Percentiles rank a stretch among this genome's conserved stretches.
These are phyloP conservation scores for Coptotermes formosanus DNA, from an alignment of 1,140 invertebrate genomes.

Conservation along the genomic window DNA sequence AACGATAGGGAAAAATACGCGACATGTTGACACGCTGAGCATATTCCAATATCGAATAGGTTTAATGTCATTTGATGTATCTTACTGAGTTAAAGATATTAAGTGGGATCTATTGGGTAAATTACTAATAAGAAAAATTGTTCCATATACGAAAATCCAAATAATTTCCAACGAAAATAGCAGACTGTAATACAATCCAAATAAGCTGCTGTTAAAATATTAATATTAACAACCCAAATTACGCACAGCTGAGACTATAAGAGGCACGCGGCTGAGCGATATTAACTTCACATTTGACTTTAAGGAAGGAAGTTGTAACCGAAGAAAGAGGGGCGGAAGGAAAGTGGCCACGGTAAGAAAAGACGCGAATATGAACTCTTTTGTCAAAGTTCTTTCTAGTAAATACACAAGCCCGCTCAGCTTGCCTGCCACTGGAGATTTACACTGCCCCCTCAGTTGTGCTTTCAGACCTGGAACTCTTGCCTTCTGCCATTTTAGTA, in stretches of 20 bases:
- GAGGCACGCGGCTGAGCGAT: background rate
- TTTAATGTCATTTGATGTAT: no score
- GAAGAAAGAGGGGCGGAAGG: background rate
- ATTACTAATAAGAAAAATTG: no score
- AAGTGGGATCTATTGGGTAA: no score
- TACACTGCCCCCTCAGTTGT: background rate
- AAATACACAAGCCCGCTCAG: background rate
- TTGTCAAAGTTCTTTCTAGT: conserved; percentile 22
- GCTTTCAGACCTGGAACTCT: conserved; percentile 5
- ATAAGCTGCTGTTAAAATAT: background rate
- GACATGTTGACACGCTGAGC: no score
- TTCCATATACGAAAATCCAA: no score
- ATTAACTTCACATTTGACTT: background rate
- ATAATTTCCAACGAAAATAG: no score
- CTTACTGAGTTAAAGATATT: no score
- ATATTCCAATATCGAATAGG: no score
- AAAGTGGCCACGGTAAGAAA: conserved; percentile 13
- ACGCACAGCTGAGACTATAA: background rate
- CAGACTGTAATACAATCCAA: background rate
- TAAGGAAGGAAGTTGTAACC: background rate
- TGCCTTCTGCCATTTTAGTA: conserved; percentile 31
- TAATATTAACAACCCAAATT: background rate
- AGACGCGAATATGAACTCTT: conserved; percentile 28
- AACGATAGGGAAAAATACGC: no score
- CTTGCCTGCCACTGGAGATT: background rate